These are phyloP conservation scores for Harpegnathos saltator DNA, from an alignment of 1,140 invertebrate genomes.

Conservation along the genomic window DNA sequence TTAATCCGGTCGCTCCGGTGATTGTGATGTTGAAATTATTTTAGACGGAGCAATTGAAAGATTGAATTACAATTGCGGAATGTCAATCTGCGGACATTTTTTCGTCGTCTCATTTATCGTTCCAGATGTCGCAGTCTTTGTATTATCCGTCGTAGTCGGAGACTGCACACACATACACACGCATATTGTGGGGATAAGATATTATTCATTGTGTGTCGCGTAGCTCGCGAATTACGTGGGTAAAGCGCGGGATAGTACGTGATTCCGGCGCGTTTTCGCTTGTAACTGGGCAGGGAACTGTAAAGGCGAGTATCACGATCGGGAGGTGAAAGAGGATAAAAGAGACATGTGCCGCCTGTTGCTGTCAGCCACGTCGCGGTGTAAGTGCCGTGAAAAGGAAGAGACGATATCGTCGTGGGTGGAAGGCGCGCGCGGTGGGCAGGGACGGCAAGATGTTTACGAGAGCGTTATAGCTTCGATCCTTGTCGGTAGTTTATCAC, in stretches of 20 bases:
- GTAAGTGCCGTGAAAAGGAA: slow-evolving; percentile 69
- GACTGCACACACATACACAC: no score
- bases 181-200: background rate
- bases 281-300: slow-evolving; percentile 44
- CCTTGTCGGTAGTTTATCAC: slow-evolving; percentile 71
- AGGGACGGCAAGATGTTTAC: slow-evolving; percentile 68
- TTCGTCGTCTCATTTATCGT: no score
- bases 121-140: no score
- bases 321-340: slow-evolving; percentile 59
- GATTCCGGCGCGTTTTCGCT: slow-evolving; percentile 41
- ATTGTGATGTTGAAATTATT: no score
- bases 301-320: slow-evolving; percentile 62
- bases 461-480: slow-evolving; percentile 70
- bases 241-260: slow-evolving; percentile 1
- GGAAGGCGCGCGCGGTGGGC: no score
- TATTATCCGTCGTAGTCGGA: no score
- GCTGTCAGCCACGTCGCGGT: slow-evolving; percentile 63
- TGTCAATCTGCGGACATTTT: background rate
- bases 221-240: background rate
- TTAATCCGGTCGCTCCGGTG: no score
- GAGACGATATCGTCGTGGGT: slow-evolving; percentile 64
- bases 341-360: slow-evolving; percentile 73
- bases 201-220: background rate
- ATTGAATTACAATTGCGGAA: background rate
- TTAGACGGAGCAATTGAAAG: slow-evolving; percentile 5